These are phyloP conservation scores for Caenorhabditis zanzibari DNA, from an alignment of 2,888 invertebrate species.

Conservation along the genomic window DNA sequence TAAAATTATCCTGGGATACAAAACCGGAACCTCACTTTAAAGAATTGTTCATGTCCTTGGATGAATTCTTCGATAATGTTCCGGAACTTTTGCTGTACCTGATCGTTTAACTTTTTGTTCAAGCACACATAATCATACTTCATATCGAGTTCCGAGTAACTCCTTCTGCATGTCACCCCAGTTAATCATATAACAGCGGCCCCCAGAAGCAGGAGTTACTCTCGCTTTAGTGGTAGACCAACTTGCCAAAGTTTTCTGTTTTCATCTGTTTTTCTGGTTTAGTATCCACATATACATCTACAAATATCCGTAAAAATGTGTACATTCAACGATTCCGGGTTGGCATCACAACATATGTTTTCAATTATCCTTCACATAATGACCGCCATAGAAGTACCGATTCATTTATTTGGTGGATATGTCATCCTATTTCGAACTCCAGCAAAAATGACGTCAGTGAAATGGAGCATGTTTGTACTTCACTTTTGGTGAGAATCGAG, in stretches of 20 bases:
- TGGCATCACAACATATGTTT: slow-evolving; percentile 21
- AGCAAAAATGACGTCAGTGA: slow-evolving; percentile 36
- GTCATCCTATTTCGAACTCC: slow-evolving; percentile 37
- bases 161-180: background rate
- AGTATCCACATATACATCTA: background rate
- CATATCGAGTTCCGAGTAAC: slow-evolving; percentile 18
- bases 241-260: background rate
- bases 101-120: no score
- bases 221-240: background rate
- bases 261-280: background rate
- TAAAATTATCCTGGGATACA: no score
- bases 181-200: slow-evolving; percentile 9
- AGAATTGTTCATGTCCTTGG: no score
- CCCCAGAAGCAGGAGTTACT: background rate
- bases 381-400: slow-evolving; percentile 27
- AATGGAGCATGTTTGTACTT: slow-evolving; percentile 44
- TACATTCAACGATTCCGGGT: slow-evolving; percentile 33
- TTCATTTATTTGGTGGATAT: slow-evolving; percentile 41
- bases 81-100: background rate
- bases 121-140: background rate
- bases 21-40: no score
- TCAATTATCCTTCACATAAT: slow-evolving; percentile 7
- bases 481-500: slow-evolving; percentile 41
- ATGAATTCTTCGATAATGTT: background rate
- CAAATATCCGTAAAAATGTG: slow-evolving; percentile 16